A percentile compares a stretch with the other conserved stretches of the same genome.
Evolutionary conservation across 1,140 invertebrate species (phyloP).

Genomic region (Drosophila hydei): DNA sequence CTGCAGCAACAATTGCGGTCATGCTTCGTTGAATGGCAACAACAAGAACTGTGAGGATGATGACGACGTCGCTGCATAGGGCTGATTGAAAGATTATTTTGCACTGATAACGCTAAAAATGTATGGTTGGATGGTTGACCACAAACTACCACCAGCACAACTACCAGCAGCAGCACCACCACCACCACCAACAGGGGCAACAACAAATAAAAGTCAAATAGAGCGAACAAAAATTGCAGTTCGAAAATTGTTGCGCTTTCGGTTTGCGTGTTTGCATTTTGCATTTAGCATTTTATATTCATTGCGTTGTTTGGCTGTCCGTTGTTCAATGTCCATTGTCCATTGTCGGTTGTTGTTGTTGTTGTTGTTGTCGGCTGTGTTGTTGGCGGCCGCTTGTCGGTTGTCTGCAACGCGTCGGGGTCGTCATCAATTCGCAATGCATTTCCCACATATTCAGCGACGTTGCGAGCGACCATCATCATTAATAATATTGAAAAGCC

Average conservation of each 20-base stretch:
- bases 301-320: constrained; percentile 23
- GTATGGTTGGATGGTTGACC: constrained; percentile 71
- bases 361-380: constrained; percentile 2
- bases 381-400: not conserved
- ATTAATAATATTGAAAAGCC: constrained; percentile 83
- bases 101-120: constrained; percentile 82
- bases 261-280: constrained; percentile 78
- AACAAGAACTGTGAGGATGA: constrained; percentile 40
- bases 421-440: constrained; percentile 74
- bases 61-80: constrained; percentile 54
- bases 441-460: constrained; percentile 73
- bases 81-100: constrained; percentile 83
- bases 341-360: constrained; percentile 8
- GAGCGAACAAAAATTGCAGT: constrained; percentile 65
- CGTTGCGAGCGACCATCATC: constrained; percentile 68
- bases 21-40: constrained; percentile 58
- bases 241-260: constrained; percentile 80
- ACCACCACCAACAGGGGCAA: constrained; percentile 36
- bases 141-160: constrained; percentile 49
- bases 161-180: constrained; percentile 13
- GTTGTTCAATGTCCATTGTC: constrained; percentile 12
- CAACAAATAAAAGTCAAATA: constrained; percentile 56
- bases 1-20: constrained; percentile 69
- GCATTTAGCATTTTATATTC: constrained; percentile 65
- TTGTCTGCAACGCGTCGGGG: constrained; percentile 26